phyloP scores from a whole-genome alignment of 2,888 invertebrate genomes.

The Pelosia muscerda region DNA sequence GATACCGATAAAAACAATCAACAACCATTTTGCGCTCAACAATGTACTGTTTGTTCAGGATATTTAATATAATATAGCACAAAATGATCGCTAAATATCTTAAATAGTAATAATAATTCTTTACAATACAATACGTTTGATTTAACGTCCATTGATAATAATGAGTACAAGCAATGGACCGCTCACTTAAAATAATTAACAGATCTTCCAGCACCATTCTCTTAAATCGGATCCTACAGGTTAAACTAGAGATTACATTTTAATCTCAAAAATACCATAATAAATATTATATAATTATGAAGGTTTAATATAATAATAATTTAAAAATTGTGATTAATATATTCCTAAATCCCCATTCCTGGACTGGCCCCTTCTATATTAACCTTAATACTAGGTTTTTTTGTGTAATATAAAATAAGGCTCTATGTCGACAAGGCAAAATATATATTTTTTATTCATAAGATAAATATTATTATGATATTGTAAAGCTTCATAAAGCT shows the following conservation, averaged over 20 bases:
- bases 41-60: conserved; percentile 51
- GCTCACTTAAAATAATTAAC: conserved; percentile 68
- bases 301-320: conserved; percentile 46
- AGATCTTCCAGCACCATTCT: conserved; percentile 84
- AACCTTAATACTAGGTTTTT: conserved; percentile 69
- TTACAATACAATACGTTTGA: conserved; percentile 66
- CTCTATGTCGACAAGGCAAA: conserved; percentile 74
- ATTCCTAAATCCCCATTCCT: conserved; percentile 51
- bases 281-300: conserved; percentile 48
- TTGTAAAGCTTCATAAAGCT: conserved; percentile 59
- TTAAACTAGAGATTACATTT: conserved; percentile 54
- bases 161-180: conserved; percentile 55
- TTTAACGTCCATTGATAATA: conserved; percentile 58
- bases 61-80: conserved; percentile 53
- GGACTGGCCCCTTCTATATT: conserved; percentile 77
- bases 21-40: conserved; percentile 57
- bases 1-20: conserved; percentile 46
- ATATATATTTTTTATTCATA: conserved; percentile 54
- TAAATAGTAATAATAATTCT: conserved; percentile 62
- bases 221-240: conserved; percentile 60
- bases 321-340: conserved; percentile 49
- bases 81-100: conserved; percentile 60
- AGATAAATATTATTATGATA: conserved; percentile 50
- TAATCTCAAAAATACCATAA: conserved; percentile 49
- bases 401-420: conserved; percentile 72